phyloP scores from a whole-genome alignment of 2,113 vertebrate genomes.

The Aldabrachelys gigantea region DNA sequence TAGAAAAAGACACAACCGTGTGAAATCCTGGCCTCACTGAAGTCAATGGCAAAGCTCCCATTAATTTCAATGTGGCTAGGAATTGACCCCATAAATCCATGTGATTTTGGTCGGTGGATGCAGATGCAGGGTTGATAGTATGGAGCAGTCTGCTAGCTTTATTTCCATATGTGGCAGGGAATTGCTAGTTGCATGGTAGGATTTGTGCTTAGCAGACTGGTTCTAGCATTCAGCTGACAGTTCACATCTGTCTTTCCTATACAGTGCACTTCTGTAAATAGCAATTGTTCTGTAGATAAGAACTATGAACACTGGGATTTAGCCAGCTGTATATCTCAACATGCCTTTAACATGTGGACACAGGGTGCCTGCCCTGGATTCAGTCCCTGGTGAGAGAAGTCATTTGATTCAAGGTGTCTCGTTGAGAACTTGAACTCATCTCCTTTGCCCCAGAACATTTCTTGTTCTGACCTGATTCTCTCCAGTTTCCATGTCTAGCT shows the following conservation, averaged over 20 bases:
- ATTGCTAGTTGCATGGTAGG: not conserved
- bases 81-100: not conserved
- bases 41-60: not conserved
- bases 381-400: rapidly evolving
- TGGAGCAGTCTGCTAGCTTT: not conserved
- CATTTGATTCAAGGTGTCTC: not conserved
- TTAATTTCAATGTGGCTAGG: not conserved
- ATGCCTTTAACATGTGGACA: not conserved
- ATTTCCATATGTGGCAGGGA: not conserved
- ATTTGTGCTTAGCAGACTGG: not conserved
- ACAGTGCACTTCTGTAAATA: not conserved
- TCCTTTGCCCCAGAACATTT: not conserved
- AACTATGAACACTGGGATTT: not conserved
- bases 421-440: not conserved
- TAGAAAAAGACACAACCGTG: not conserved
- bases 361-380: not conserved
- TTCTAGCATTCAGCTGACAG: not conserved
- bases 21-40: not conserved
- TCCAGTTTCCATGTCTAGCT: not conserved
- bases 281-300: not conserved
- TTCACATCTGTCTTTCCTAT: not conserved
- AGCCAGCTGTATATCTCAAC: not conserved
- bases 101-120: not conserved
- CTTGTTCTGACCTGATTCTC: rapidly evolving
- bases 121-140: not conserved